Base-by-base conservation (phyloP, 2,888 invertebrate species). In the Sturmia bella region DNA sequence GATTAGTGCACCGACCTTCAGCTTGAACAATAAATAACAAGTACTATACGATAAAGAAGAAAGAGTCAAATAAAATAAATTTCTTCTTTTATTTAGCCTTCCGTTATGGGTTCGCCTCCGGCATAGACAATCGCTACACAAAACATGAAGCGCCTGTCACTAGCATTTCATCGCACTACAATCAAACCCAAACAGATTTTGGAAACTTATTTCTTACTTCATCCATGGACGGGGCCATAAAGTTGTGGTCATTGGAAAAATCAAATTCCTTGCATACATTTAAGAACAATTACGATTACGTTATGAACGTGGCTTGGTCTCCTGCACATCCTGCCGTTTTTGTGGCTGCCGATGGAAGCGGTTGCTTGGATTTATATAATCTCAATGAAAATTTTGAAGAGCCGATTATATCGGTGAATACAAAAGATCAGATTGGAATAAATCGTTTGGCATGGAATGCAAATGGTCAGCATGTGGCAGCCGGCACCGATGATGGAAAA, bases 211-310 rank as follows among this genome's bases (percentile, higher is more conserved):
- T 98, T 93, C 93, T 99, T 84, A 97, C 98, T 17, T 96, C 98
- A 52, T 98, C 98, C 77, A 96, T 99, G 90, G 99, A 99, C 92
- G 99, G 99, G 98, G 98, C 98, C 80, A 96, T 99, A 85, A 99
- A 99, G 91, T 92, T 99, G 61, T 99, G 99, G 99, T 98, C 97
- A 89, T 92, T 96, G 61, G 98, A 98, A 96, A 98, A 98, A 90
- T 95, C 94, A 87, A 97, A 97, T 89, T 96, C 98, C 39, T 92
- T 99, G 76, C 97, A 99, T 91, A 98, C 98, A 21, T 99, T 99
- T 92, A 99, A 99, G 91, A 97, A 98, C 91, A 98, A 98, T 91
- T 96, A 97, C 48, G 99, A 99, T 91, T 99, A 99, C 91, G 97
- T 99, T 48, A 95, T 97, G 91, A 99, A 99, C 92, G 98, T 97